These are phyloP conservation scores for Eulemur albifrons DNA, from an alignment of 2,797 vertebrate species.

Conservation along the genomic window DNA sequence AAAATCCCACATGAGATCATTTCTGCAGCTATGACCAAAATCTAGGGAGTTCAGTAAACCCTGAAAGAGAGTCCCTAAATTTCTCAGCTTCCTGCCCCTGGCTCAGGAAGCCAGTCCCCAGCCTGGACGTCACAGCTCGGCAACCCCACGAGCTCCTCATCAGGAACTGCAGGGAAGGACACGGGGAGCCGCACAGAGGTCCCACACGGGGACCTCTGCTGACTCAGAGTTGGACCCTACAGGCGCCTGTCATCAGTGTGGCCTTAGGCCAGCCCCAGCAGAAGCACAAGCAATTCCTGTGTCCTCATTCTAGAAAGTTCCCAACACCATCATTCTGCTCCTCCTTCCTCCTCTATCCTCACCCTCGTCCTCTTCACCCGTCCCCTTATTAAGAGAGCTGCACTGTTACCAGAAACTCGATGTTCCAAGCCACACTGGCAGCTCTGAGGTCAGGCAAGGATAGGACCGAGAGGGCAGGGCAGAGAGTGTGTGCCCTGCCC, in stretches of 20 bases:
- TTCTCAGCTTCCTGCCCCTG: background rate
- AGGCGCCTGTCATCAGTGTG: background rate
- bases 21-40: background rate
- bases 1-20: background rate
- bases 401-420: background rate
- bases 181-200: accelerated
- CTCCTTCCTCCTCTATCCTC: background rate
- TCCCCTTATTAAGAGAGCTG: background rate
- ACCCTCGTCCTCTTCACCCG: background rate
- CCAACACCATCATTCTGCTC: background rate
- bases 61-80: background rate
- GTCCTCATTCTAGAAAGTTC: constrained; percentile 11
- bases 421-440: background rate
- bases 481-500: background rate
- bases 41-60: background rate
- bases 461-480: background rate
- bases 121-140: background rate
- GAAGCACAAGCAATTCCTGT: background rate
- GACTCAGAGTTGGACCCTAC: background rate
- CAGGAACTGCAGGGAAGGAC: background rate
- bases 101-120: background rate
- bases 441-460: accelerated
- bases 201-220: background rate
- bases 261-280: background rate
- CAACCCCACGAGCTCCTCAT: background rate